Base-by-base conservation (phyloP, 2,113 vertebrate genomes). In the Pachypanchax playfairii region DNA sequence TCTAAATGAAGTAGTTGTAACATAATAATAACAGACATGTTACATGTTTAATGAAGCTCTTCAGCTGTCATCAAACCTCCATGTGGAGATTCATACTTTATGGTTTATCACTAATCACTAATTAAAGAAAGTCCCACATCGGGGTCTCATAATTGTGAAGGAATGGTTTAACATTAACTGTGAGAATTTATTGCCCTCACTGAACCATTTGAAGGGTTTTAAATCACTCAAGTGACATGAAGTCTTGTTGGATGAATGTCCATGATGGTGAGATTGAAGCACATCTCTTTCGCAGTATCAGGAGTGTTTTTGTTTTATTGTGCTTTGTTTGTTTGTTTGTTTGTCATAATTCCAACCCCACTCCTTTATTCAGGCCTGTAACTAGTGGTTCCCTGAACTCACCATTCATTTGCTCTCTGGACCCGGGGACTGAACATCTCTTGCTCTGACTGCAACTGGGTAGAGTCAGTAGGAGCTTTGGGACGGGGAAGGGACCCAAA, bases 181-280 rank as follows among this genome's bases (percentile, higher is more conserved):
- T 77, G 75, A 41, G 50, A 52, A 73, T 35, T 74, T 75, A 49
- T 59, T 52, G 65, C 44, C 58, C 65, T 56, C 63, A 47, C 48
- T 65, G 41, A 83, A 81, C 48, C 77, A 70, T 66, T 75, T 81
- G 73, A 80, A 59, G 46, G 67, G 55, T 56, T 53, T 50, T 73
- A 73, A 77, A 80, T 83, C 63, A 73, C 24, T 88, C 85, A 71
- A 51, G 48, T 86, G 85, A 79, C 80, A 80, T 65, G 58, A 65
- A 73, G 17, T 12, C 54, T 44, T 46, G 53, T 35, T 53, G 75
- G 79, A 82, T 79, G 77, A 73, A 71, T 62, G 77, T 71, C 73
- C 79, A 52, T 49, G 58, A 36, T 75, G 78, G 77, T 78, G 58
- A 77, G 83, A 76, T 80, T 10, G 64, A 70, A 80, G 75, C 79